Base-by-base conservation (phyloP, 2,797 vertebrate genomes). In the Gymnopithys bicolor region DNA sequence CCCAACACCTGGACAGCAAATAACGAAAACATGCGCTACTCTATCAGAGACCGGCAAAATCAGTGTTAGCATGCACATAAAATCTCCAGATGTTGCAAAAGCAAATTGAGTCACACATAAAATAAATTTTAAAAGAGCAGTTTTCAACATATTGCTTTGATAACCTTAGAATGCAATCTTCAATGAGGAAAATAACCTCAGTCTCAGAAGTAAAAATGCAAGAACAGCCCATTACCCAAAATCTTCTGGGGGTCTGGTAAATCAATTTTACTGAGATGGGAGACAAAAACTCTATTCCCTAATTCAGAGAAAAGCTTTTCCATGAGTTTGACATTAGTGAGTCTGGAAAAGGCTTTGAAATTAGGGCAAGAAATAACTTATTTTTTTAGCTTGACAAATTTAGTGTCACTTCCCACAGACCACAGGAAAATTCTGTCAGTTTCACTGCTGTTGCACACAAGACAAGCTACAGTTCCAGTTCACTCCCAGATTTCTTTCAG, bases 1-100 rank as follows among this genome's bases (percentile, higher is more conserved):
- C 35, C 51, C 0, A 0, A 68, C 55, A 80, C 17, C 17, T 0
- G 0, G 49, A 49, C 21, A 85, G 19, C 32, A 87, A 43, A 59
- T 4, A 87, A 64, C 64, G 70, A 41, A n/a, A 82, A 68, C 17
- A 80, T 73, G 64, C 4, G 0, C 30, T 64, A 23, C 24, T 64
- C 27, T 25, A 23, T 59, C 33, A 43, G 25, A 79, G 4, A 89
- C 33, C 13, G 19, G 32, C 24, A 49, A 74, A 80, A 89, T 85
- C 60, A 25, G 41, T 23, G 27, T 27, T 51, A 87, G 39, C n/a
- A 46, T 7, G 11, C 73, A 49, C 25, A 35, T 15, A 53, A 85
- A 64, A 80, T n/a, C 27, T 56, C 56, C 45, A 91, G 71, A 77
- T 15, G 11, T 5, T 68, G 30, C 30, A 91, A 89, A 94, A 87